A percentile compares a stretch with the other conserved stretches of the same genome.
phyloP scores from a whole-genome alignment of 2,113 vertebrate species.

The Alces alces region DNA sequence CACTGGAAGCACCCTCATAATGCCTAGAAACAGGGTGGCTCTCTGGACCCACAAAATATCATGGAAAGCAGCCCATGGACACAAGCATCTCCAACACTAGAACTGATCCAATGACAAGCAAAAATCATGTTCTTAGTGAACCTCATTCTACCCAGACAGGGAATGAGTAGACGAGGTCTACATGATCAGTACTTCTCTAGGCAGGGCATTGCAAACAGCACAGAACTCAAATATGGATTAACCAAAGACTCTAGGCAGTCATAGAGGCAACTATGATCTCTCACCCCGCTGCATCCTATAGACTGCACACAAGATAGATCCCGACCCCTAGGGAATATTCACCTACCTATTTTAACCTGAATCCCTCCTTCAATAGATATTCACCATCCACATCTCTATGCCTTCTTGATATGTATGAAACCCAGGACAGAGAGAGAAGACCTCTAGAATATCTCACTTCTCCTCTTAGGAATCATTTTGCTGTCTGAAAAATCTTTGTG shows the following conservation, averaged over 20 bases:
- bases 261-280: background rate
- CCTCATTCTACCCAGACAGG: rapidly evolving
- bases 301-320: background rate
- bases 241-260: background rate
- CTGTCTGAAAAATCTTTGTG: background rate
- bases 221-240: too few species aligned
- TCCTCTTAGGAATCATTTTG: too few species aligned
- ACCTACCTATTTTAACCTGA: background rate
- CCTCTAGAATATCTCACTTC: background rate
- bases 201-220: background rate
- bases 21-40: background rate
- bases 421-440: background rate
- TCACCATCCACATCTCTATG: background rate
- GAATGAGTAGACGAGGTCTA: rapidly evolving
- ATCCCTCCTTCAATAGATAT: background rate
- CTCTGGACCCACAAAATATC: background rate
- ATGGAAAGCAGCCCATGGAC: background rate
- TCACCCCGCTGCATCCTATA: background rate
- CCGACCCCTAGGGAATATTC: background rate
- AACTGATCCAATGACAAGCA: background rate
- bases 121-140: background rate
- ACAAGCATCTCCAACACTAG: background rate
- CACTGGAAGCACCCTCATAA: background rate
- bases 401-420: background rate
- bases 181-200: background rate